These are phyloP conservation scores for Gadus chalcogrammus DNA, from an alignment of 2,113 vertebrate genomes.

Conservation along the genomic window DNA sequence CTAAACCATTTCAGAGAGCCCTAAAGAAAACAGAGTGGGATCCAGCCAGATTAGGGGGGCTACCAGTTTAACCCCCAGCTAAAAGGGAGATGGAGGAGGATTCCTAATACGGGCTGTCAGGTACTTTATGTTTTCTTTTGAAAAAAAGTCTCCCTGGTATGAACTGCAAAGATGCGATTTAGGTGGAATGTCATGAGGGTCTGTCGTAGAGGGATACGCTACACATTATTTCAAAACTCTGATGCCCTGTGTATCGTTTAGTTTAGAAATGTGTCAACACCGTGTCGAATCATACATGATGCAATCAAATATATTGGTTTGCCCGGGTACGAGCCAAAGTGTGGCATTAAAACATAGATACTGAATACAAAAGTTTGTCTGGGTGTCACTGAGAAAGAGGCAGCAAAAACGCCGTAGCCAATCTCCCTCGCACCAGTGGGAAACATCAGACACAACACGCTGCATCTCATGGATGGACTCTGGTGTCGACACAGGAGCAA, in stretches of 20 bases:
- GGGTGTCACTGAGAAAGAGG: too few species aligned
- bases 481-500: slow-evolving; percentile 59
- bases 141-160: slow-evolving; percentile 40
- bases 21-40: slow-evolving; percentile 40
- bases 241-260: too few species aligned
- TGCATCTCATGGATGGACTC: slow-evolving; percentile 51
- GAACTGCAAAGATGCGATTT: slow-evolving; percentile 41
- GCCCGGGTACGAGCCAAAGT: too few species aligned
- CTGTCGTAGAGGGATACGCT: too few species aligned
- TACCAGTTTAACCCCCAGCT: slow-evolving; percentile 22
- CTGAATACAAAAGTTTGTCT: too few species aligned
- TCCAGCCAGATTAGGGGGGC: slow-evolving; percentile 32
- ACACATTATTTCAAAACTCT: too few species aligned
- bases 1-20: slow-evolving; percentile 48
- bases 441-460: slow-evolving; percentile 51
- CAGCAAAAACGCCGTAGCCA: neutral
- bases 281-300: too few species aligned
- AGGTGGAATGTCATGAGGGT: slow-evolving; percentile 1
- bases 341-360: too few species aligned
- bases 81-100: slow-evolving; percentile 29
- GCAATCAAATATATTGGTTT: too few species aligned
- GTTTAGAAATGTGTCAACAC: too few species aligned
- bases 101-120: slow-evolving; percentile 49
- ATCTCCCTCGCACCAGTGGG: slow-evolving; percentile 4
- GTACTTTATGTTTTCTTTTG: slow-evolving; percentile 10